These are phyloP conservation scores for Cynopterus brachyotis DNA, from an alignment of 2,113 vertebrate species.

Conservation along the genomic window DNA sequence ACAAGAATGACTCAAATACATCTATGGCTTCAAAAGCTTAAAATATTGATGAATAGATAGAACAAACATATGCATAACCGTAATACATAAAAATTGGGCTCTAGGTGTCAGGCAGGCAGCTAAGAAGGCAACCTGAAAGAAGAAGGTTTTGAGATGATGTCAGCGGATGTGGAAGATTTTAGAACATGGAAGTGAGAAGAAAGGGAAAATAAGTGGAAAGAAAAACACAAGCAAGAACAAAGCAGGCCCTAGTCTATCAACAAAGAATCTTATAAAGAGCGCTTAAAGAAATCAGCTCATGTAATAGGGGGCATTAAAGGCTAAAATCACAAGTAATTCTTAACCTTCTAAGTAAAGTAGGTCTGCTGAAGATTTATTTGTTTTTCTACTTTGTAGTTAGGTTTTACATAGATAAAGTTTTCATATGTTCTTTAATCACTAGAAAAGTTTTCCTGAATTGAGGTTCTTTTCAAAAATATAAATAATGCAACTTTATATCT, in stretches of 20 bases:
- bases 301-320: not conserved
- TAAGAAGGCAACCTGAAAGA: not conserved
- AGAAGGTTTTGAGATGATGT: not conserved
- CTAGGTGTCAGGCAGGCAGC: not conserved
- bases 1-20: not conserved
- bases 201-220: not conserved
- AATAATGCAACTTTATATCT: constrained; percentile 7
- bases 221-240: not conserved
- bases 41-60: not conserved
- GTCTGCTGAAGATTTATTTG: not conserved
- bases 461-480: not conserved
- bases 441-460: not conserved
- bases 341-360: not conserved
- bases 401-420: not conserved
- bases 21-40: not conserved
- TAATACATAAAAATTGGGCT: not conserved
- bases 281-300: not conserved
- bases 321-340: not conserved
- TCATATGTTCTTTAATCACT: not conserved
- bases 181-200: not conserved
- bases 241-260: not conserved
- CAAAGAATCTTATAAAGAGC: not conserved
- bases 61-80: not conserved
- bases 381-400: not conserved
- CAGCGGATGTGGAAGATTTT: not conserved